These are phyloP conservation scores for Stegostoma tigrinum DNA, from an alignment of 2,113 vertebrate genomes.

Conservation along the genomic window DNA sequence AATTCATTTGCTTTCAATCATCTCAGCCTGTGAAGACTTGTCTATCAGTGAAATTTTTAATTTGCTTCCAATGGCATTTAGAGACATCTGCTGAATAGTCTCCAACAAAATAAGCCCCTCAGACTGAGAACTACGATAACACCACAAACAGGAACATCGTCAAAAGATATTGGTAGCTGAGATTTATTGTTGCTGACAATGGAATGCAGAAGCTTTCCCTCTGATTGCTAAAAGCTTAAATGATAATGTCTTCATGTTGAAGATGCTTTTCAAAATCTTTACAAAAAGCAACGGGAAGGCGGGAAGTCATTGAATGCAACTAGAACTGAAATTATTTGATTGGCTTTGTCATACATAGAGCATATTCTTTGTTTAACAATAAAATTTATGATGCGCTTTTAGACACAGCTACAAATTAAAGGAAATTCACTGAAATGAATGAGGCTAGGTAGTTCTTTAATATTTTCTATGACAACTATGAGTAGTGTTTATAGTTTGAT, in stretches of 20 bases:
- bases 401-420: background rate
- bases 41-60: conserved; percentile 46
- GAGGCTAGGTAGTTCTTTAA: background rate
- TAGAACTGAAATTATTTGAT: conserved; percentile 27
- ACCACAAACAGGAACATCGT: conserved; percentile 45
- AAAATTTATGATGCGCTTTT: conserved; percentile 31
- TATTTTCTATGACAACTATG: background rate
- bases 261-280: conserved; percentile 30
- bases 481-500: background rate
- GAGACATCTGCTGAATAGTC: conserved; percentile 46
- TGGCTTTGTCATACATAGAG: background rate
- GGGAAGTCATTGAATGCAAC: conserved; percentile 33
- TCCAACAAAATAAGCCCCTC: conserved; percentile 46
- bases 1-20: conserved; percentile 44
- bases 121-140: conserved; percentile 44
- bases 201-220: conserved; percentile 38
- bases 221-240: conserved; percentile 38
- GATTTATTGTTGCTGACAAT: conserved; percentile 21
- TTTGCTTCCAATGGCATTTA: conserved; percentile 45
- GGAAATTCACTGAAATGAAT: background rate
- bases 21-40: conserved; percentile 36
- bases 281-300: background rate
- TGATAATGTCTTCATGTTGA: conserved; percentile 31
- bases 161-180: conserved; percentile 33
- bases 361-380: background rate